Percentiles rank a stretch among this genome's conserved stretches.
These are phyloP conservation scores for Yponomeuta malinellus DNA, from an alignment of 2,888 invertebrate genomes.

Conservation along the genomic window DNA sequence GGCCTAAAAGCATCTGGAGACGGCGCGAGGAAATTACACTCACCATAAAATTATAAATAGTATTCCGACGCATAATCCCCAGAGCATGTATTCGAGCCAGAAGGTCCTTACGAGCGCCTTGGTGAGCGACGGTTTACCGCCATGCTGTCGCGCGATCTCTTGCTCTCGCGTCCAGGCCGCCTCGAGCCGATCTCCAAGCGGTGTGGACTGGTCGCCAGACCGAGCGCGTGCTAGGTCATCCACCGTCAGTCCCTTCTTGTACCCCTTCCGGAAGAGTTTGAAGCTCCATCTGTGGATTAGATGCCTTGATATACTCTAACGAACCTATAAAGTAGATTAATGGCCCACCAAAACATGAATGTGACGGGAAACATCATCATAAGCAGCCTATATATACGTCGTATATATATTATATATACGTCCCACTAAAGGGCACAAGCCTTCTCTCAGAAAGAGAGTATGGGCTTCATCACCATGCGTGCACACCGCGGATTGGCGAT, in stretches of 20 bases:
- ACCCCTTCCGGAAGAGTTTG: constrained; percentile 78
- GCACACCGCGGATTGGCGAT: no score
- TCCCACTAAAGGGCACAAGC: no score
- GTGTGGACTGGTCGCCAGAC: constrained; percentile 77
- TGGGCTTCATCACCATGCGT: no score
- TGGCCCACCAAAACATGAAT: neutral
- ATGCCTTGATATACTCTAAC: neutral
- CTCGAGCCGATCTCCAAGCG: constrained; percentile 80
- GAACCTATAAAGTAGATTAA: neutral
- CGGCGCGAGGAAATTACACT: constrained; percentile 22
- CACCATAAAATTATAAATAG: constrained; percentile 77
- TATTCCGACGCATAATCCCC: constrained; percentile 75
- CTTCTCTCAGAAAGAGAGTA: no score
- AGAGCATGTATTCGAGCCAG: constrained; percentile 75
- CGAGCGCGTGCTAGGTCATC: constrained; percentile 81
- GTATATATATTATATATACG: no score
- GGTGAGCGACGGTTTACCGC: constrained; percentile 75
- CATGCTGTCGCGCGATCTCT: constrained; percentile 55
- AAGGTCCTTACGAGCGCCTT: constrained; percentile 78
- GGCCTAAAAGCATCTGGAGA: no score
- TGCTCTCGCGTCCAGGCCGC: constrained; percentile 79
- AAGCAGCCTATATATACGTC: no score
- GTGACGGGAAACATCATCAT: no score
- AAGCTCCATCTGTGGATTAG: constrained; percentile 78
- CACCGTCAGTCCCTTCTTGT: constrained; percentile 76